Evolutionary conservation across 1,140 invertebrate species (phyloP).

Genomic region (Drosophila carrolli): DNA sequence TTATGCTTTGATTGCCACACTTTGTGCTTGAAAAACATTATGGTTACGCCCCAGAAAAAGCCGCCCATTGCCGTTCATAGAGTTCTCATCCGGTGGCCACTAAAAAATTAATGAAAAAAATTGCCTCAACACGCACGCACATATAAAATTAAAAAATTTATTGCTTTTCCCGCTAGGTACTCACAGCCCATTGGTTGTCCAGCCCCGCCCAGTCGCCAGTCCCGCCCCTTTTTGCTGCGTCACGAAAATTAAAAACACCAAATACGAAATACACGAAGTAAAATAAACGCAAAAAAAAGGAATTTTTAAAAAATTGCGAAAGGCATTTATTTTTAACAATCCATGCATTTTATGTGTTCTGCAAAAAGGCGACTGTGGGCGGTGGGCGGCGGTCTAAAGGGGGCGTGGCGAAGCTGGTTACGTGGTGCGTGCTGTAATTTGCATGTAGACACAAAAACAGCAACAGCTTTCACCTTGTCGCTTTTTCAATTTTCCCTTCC

Average conservation of each 20-base stretch:
- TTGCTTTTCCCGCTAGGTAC: conserved; percentile 75
- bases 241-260: conserved; percentile 68
- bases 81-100: conserved; percentile 41
- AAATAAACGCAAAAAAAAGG: conserved; percentile 35
- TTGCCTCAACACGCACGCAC: conserved; percentile 26
- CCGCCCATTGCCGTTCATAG: neutral
- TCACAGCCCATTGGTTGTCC: conserved; percentile 10
- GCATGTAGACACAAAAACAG: conserved; percentile 61
- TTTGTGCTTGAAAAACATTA: conserved; percentile 9
- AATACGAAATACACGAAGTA: conserved; percentile 15
- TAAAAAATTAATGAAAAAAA: conserved; percentile 81
- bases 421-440: conserved; percentile 69
- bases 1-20: neutral
- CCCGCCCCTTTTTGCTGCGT: conserved; percentile 5
- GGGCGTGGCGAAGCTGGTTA: conserved; percentile 25
- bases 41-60: neutral
- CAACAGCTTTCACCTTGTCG: conserved; percentile 71
- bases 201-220: neutral
- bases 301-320: conserved; percentile 70
- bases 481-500: conserved; percentile 71
- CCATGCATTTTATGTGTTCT: conserved; percentile 73
- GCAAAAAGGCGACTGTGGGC: neutral
- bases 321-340: conserved; percentile 77
- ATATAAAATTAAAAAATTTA: conserved; percentile 81
- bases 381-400: neutral